Conservation (phyloP, 2,888 invertebrate genomes). For the Latheticus oryzae region DNA sequence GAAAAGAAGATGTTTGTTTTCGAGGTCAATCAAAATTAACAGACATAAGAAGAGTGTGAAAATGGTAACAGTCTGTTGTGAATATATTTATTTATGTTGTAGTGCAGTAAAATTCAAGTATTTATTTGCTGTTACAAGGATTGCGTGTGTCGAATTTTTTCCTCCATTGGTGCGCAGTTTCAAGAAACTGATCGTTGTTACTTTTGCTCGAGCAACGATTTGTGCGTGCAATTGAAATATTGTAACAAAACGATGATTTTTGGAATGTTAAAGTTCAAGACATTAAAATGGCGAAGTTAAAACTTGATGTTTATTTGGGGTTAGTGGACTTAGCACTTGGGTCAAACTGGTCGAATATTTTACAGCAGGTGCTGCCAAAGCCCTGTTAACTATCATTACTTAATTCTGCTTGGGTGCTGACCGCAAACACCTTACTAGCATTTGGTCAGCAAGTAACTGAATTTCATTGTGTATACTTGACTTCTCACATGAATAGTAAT, state of each 20-base stretch:
- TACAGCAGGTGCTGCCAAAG: conserved; percentile 4
- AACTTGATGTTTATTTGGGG: neutral
- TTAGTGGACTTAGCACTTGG: conserved; percentile 7
- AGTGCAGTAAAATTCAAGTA: conserved; percentile 5
- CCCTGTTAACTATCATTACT: neutral
- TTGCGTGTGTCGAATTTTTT: conserved; percentile 7
- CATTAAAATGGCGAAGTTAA: too few relatives aligned
- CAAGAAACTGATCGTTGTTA: conserved; percentile 9
- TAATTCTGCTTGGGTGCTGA: conserved; percentile 11
- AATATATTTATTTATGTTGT: conserved; percentile 6
- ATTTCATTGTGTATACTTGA: too few relatives aligned
- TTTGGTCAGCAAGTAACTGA: neutral
- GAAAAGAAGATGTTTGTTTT: neutral
- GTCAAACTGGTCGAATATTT: conserved; percentile 6
- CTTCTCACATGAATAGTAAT: too few relatives aligned
- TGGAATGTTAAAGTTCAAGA: too few relatives aligned
- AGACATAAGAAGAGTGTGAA: conserved; percentile 2
- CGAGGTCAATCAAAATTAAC: neutral
- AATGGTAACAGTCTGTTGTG: conserved; percentile 10
- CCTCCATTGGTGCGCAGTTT: conserved; percentile 4
- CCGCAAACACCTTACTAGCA: conserved; percentile 16
- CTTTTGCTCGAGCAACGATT: conserved; percentile 8
- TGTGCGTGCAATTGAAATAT: conserved; percentile 7
- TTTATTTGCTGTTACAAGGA: conserved; percentile 13
- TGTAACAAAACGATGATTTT: too few relatives aligned